Conservation (phyloP, 1,140 invertebrate genomes). For the Mercenaria mercenaria region DNA sequence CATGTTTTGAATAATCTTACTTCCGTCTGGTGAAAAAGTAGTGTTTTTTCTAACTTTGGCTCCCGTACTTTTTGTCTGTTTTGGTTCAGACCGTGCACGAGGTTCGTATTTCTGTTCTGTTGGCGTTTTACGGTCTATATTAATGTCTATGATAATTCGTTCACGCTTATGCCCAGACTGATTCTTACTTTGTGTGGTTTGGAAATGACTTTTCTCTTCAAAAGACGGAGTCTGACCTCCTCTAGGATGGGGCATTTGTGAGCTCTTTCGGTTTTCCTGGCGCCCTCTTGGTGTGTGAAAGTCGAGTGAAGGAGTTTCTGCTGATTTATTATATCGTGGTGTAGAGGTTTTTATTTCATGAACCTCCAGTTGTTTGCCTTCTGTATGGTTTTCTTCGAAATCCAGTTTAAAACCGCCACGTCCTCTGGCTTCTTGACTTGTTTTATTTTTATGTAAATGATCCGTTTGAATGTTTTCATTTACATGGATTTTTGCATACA, state of each 20-base stretch:
- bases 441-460: background rate
- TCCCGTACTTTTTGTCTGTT: background rate
- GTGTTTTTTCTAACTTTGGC: background rate
- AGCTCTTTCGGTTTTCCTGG: background rate
- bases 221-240: background rate
- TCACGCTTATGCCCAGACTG: background rate
- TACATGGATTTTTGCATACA: constrained; percentile 49
- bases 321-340: background rate
- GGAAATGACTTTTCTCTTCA: background rate
- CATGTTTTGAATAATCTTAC: constrained; percentile 40
- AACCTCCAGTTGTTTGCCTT: background rate
- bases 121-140: background rate
- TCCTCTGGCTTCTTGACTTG: background rate
- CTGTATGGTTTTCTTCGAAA: background rate
- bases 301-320: constrained; percentile 7
- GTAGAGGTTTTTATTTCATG: constrained; percentile 42
- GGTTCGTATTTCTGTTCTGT: background rate
- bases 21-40: background rate
- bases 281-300: constrained; percentile 8
- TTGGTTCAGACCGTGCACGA: background rate
- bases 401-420: background rate
- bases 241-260: background rate
- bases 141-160: constrained; percentile 2
- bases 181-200: too few relatives aligned
- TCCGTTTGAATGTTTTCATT: constrained; percentile 52